phyloP scores from a whole-genome alignment of 2,113 vertebrate species.

The Salvelinus namaycush region DNA sequence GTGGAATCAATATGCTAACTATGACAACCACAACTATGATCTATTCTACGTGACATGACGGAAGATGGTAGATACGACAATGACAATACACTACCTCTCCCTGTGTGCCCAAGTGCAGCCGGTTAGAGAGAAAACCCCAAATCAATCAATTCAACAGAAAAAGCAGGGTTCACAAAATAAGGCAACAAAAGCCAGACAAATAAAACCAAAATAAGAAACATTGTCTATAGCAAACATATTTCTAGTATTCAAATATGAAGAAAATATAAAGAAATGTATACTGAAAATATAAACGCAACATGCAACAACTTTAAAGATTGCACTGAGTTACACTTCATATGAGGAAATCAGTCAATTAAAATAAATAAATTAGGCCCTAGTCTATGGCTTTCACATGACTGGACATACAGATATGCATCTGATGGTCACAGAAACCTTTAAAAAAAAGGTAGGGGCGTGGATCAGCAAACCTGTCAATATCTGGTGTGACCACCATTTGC shows the following conservation, averaged over 20 bases:
- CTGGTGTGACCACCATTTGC: no score
- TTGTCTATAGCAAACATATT: not conserved
- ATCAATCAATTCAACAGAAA: conserved; percentile 15
- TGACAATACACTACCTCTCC: conserved; percentile 65
- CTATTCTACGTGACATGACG: conserved; percentile 15
- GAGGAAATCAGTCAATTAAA: no score
- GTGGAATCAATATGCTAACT: conserved; percentile 6
- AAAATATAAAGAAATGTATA: not conserved
- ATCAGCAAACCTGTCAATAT: no score
- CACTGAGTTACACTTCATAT: no score
- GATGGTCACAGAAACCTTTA: no score
- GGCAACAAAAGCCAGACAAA: conserved; percentile 11
- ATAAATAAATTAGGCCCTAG: no score
- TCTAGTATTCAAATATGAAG: not conserved
- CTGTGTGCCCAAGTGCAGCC: conserved; percentile 58
- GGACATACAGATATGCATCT: no score
- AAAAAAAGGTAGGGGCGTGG: no score
- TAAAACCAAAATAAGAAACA: conserved; percentile 7
- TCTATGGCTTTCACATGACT: no score
- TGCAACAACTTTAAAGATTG: no score
- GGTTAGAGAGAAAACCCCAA: conserved; percentile 40
- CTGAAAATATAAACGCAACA: no score
- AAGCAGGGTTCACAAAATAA: conserved; percentile 3
- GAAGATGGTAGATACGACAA: conserved; percentile 3
- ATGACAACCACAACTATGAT: conserved; percentile 22